Percentiles rank a stretch among this genome's conserved stretches.
Evolutionary conservation across 2,888 invertebrate species (phyloP).

Genomic region (Zygogramma bicolorata): DNA sequence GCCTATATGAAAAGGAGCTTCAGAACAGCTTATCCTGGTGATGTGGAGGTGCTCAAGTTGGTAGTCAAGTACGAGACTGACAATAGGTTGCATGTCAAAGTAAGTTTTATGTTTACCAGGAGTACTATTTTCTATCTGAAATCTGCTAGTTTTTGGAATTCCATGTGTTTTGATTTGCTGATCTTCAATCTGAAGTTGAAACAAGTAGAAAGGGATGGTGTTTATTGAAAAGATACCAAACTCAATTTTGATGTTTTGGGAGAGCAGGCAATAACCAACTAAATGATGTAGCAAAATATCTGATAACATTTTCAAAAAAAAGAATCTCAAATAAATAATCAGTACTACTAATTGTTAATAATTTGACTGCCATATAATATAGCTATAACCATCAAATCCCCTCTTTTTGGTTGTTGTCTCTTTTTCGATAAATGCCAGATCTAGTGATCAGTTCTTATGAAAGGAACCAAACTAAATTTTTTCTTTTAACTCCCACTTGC

Average conservation of each 20-base stretch:
- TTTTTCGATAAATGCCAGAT: neutral
- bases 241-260: too few relatives aligned
- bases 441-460: neutral
- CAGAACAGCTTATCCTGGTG: slow-evolving; percentile 75
- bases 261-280: too few relatives aligned
- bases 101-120: slow-evolving; percentile 52
- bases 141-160: too few relatives aligned
- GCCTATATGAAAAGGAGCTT: slow-evolving; percentile 71
- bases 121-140: too few relatives aligned
- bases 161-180: too few relatives aligned
- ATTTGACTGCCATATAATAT: neutral
- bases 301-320: too few relatives aligned
- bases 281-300: too few relatives aligned
- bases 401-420: neutral
- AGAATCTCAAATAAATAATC: neutral
- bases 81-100: slow-evolving; percentile 76
- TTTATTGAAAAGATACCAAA: too few relatives aligned
- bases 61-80: slow-evolving; percentile 75
- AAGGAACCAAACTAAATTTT: neutral
- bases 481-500: too few relatives aligned
- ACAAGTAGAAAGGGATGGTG: too few relatives aligned
- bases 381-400: too few relatives aligned
- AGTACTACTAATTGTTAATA: neutral
- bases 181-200: too few relatives aligned
- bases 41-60: slow-evolving; percentile 72